A percentile compares a stretch with the other conserved stretches of the same genome.
Conservation (phyloP, 1,140 invertebrate genomes). For the Drosophila sulfurigaster region DNA sequence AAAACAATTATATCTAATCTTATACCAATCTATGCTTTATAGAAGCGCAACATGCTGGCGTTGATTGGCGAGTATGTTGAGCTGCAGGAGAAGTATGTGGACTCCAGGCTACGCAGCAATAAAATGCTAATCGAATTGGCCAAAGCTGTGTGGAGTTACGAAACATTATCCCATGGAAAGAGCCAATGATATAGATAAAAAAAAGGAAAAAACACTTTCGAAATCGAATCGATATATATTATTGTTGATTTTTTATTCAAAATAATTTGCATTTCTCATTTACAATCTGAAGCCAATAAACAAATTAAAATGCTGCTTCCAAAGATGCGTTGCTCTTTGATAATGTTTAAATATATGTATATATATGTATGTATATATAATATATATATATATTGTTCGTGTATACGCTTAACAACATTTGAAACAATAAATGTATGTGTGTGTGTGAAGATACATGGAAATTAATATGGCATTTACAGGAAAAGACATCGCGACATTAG, state of each 20-base stretch:
- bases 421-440: conserved; percentile 60
- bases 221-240: conserved; percentile 1
- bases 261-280: conserved; percentile 78
- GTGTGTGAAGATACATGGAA: conserved; percentile 26
- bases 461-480: conserved; percentile 72
- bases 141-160: not conserved
- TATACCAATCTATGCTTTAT: not conserved
- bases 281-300: conserved; percentile 63
- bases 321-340: conserved; percentile 3
- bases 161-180: not conserved
- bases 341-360: conserved; percentile 28
- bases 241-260: conserved; percentile 69
- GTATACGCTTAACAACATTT: conserved; percentile 29
- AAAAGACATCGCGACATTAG: conserved; percentile 47
- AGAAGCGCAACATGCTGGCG: conserved; percentile 29
- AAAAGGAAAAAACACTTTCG: not conserved
- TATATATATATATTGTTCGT: not conserved
- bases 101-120: conserved; percentile 19
- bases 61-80: conserved; percentile 26
- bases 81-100: conserved; percentile 24
- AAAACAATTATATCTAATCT: not conserved
- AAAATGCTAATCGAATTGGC: not conserved
- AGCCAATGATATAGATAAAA: not conserved
- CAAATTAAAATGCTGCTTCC: conserved; percentile 25
- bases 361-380: conserved; percentile 24